Evolutionary conservation across 2,113 vertebrate genomes (phyloP).

Genomic region (Hypomesus transpacificus): DNA sequence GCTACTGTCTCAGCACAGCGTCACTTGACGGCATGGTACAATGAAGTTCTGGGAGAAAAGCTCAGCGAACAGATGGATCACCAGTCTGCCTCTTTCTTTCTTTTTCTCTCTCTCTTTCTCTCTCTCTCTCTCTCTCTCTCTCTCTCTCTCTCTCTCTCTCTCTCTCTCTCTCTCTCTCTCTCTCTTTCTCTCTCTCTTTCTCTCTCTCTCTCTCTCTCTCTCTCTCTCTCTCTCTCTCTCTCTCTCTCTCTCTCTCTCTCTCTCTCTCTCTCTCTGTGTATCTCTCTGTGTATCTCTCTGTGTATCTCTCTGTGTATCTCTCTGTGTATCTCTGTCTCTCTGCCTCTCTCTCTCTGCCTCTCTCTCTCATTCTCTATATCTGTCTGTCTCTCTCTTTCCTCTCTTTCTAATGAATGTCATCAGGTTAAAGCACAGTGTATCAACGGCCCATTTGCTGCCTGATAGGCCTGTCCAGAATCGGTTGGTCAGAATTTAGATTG

Average conservation of each 20-base stretch:
- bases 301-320: no score
- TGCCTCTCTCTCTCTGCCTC: neutral
- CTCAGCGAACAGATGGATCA: constrained; percentile 17
- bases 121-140: constrained; percentile 10
- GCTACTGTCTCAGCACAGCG: constrained; percentile 5
- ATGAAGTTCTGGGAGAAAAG: neutral
- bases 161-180: constrained; percentile 1
- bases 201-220: neutral
- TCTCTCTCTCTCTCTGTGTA: neutral
- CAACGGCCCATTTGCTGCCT: constrained; percentile 24
- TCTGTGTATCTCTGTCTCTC: no score
- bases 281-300: no score
- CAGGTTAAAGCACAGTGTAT: constrained; percentile 16
- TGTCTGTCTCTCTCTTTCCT: neutral
- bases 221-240: neutral
- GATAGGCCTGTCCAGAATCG: constrained; percentile 7
- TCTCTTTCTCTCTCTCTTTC: neutral
- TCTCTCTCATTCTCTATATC: neutral
- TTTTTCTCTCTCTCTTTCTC: neutral
- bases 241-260: constrained; percentile 6
- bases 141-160: constrained; percentile 5
- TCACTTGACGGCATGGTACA: constrained; percentile 17
- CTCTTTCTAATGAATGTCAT: constrained; percentile 24
- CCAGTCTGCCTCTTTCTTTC: neutral
- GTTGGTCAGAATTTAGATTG: neutral